Evolutionary conservation across 2,113 vertebrate species (phyloP).

Genomic region (Mixornis gularis): DNA sequence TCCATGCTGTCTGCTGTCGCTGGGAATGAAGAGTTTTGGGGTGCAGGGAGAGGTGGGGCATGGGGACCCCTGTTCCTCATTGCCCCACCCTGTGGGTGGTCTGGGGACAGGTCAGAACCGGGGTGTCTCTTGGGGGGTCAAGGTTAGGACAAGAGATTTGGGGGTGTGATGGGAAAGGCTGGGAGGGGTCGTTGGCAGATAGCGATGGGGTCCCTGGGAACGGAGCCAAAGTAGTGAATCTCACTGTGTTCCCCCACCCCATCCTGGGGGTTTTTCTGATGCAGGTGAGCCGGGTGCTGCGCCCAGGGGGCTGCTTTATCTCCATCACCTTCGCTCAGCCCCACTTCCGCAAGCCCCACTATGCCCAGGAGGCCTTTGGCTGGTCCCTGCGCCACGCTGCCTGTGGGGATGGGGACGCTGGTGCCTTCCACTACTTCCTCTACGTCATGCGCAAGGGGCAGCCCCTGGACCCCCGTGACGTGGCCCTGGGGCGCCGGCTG

Average conservation of each 20-base stretch:
- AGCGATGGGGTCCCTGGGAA: not conserved
- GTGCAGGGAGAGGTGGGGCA: not conserved
- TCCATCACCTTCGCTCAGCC: slow-evolving; percentile 88
- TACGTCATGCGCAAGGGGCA: slow-evolving; percentile 87
- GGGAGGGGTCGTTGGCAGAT: not conserved
- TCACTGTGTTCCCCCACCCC: not conserved
- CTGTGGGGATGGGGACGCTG: slow-evolving; percentile 65
- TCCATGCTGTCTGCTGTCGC: not conserved
- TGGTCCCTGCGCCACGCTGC: slow-evolving; percentile 81
- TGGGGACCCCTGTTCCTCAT: not conserved
- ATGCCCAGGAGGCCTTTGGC: slow-evolving; percentile 77
- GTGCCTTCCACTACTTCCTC: slow-evolving; percentile 83
- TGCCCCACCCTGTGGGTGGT: rapidly evolving
- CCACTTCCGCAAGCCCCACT: slow-evolving; percentile 84
- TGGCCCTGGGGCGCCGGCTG: slow-evolving; percentile 70
- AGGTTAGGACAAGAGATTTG: not conserved
- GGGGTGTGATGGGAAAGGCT: not conserved
- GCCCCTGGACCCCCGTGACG: slow-evolving; percentile 71
- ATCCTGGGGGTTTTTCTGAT: not conserved
- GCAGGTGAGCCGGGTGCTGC: slow-evolving; percentile 86
- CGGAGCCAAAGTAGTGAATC: rapidly evolving
- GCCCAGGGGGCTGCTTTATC: slow-evolving; percentile 81
- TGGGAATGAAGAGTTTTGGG: not conserved
- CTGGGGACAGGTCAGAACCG: not conserved
- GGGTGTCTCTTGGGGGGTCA: not conserved